Base-by-base conservation (phyloP, 35 echinoderm and acorn worm species). In the Heliocidaris erythrogramma region DNA sequence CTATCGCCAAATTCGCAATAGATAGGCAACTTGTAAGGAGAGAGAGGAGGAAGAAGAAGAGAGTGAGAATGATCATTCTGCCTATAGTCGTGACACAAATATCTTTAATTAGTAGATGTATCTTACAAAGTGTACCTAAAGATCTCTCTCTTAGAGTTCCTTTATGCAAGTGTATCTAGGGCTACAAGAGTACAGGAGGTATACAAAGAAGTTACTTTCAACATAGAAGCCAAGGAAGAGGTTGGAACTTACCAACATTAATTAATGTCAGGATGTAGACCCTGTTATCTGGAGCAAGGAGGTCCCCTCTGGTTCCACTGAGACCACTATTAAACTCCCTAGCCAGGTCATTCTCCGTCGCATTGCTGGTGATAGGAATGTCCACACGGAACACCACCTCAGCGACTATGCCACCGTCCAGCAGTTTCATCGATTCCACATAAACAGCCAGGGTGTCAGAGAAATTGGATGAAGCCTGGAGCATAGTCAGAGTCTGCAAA, bases 301-400 rank as follows among this genome's bases (percentile, higher is more conserved):
- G 59, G 91, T 92, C 91, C 4, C 12, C 50, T n/a, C 8, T 27
- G 48, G 91, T 92, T n/a, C 91, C 91, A 13, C 24, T 92, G 12
- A 92, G 91, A 30, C 48, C 91, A 5, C 16, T n/a, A 7, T 56
- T 10, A 48, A 92, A 92, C n/a, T 0, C 48, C 29, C 18, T 59
- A 12, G 47, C 47, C 12, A 92, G 91, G 11, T 92, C 48, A 30
- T 24, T 48, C 91, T 92, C 91, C 2, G 91, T 92, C 5, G 48
- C 49, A 13, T 35, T 30, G 91, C 50, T 92, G 48, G 47, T 92
- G 91, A 92, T 24, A 11, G 47, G 91, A n/a, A 56, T 92, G 30
- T 92, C 91, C 12, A 92, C 91, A 92, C 91, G 91, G 47, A 50
- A 92, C 13, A 92, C 30, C 4, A 92, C 50, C 29, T 59, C 48